Conservation (phyloP, 2,113 vertebrate genomes). For the Condylura cristata region DNA sequence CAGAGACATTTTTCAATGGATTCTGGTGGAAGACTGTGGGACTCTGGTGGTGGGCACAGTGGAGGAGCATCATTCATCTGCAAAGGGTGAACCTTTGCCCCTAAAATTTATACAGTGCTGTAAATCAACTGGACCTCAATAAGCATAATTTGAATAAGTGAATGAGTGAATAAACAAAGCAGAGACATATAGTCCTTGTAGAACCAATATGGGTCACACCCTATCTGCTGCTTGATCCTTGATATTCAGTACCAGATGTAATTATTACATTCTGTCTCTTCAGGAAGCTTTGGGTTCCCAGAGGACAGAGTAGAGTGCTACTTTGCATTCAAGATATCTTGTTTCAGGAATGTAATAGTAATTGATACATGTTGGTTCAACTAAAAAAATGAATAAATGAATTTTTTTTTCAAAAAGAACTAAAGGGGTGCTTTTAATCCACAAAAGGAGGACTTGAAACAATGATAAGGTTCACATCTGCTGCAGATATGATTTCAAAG, state of each 20-base stretch:
- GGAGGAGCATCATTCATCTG: no score
- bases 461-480: background rate
- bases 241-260: background rate
- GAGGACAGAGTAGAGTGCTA: background rate
- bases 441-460: background rate
- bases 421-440: background rate
- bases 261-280: background rate
- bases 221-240: background rate
- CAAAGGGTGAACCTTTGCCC: no score
- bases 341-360: background rate
- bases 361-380: background rate
- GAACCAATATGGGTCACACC: background rate
- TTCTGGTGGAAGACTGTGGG: no score
- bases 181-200: background rate
- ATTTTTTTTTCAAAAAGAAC: background rate
- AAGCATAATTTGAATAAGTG: no score
- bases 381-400: slow-evolving; percentile 22
- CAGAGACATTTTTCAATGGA: background rate
- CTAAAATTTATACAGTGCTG: no score
- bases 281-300: background rate
- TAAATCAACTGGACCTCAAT: no score
- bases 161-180: background rate
- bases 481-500: background rate
- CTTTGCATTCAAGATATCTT: background rate
- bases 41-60: no score